Conservation (phyloP, 1,140 invertebrate species). For the Atta colombica region DNA sequence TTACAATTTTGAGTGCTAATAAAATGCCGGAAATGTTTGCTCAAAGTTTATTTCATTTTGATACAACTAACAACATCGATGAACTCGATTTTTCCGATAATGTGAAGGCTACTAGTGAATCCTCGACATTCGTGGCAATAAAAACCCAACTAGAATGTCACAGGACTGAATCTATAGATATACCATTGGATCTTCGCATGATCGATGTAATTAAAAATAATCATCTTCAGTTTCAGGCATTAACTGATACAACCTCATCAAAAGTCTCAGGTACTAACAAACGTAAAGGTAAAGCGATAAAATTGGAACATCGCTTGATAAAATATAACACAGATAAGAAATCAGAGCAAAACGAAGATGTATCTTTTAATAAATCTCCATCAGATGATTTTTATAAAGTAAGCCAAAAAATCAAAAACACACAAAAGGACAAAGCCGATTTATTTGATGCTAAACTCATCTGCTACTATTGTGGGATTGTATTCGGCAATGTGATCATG, state of each 20-base stretch:
- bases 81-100: not conserved
- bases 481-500: slow-evolving; percentile 96
- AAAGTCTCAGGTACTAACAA: slow-evolving; percentile 87
- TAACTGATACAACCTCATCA: slow-evolving; percentile 7
- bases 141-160: not conserved
- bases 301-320: slow-evolving; percentile 89
- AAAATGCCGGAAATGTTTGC: not conserved
- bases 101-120: not conserved
- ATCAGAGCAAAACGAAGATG: not conserved
- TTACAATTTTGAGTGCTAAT: not conserved
- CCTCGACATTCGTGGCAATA: not conserved
- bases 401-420: not conserved
- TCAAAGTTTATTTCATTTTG: not conserved
- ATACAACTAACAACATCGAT: fast-evolving
- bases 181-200: slow-evolving; percentile 87
- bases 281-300: slow-evolving; percentile 93
- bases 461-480: slow-evolving; percentile 96
- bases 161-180: not conserved
- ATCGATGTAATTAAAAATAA: slow-evolving; percentile 60
- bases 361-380: not conserved
- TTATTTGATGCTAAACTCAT: slow-evolving; percentile 84
- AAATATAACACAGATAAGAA: slow-evolving; percentile 83
- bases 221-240: slow-evolving; percentile 20
- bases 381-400: not conserved
- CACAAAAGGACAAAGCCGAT: too few relatives aligned